phyloP scores from a whole-genome alignment of 2,113 vertebrate genomes.

The Variabilichromis moorii region DNA sequence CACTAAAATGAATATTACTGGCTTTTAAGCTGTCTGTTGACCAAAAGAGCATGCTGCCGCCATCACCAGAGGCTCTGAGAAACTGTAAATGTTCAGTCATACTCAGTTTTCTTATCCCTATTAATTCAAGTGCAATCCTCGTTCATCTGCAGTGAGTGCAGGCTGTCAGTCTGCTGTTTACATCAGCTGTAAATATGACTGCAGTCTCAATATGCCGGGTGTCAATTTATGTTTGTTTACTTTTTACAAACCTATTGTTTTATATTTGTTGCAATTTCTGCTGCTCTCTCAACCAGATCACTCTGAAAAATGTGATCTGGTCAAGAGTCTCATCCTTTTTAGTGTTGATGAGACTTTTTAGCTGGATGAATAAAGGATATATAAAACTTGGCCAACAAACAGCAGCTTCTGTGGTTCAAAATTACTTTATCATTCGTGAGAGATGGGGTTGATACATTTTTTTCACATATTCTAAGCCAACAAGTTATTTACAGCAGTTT shows the following conservation, averaged over 20 bases:
- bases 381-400: neutral
- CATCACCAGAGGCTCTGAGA: neutral
- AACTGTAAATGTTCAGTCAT: neutral
- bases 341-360: neutral
- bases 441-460: neutral
- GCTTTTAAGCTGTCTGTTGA: neutral
- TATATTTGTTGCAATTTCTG: neutral
- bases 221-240: neutral
- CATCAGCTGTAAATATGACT: neutral
- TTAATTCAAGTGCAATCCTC: neutral
- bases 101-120: neutral
- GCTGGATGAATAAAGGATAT: neutral
- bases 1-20: neutral
- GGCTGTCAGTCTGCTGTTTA: neutral
- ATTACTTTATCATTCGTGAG: neutral
- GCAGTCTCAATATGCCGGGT: neutral
- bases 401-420: neutral
- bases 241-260: neutral
- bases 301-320: neutral
- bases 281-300: neutral
- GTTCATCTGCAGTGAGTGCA: neutral
- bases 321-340: neutral
- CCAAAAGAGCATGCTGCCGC: neutral
- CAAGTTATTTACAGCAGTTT: neutral
- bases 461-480: neutral